A percentile compares a stretch with the other conserved stretches of the same genome.
phyloP scores from a whole-genome alignment of 2,888 invertebrate genomes.

The Agrotis puta region DNA sequence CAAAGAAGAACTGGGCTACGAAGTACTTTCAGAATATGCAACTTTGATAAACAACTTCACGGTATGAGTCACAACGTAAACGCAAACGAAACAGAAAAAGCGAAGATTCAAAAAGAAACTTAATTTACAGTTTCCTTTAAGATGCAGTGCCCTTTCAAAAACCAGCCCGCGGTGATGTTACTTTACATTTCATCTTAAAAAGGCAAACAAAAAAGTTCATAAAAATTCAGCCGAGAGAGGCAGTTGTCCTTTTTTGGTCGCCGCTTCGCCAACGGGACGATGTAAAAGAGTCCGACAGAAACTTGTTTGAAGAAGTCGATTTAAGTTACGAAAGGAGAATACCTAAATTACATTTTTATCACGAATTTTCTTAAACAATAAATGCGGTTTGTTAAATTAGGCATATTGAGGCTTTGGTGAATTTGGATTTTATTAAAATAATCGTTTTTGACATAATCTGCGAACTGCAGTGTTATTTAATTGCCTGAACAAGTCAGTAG shows the following conservation, averaged over 20 bases:
- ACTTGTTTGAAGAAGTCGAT: slow-evolving; percentile 87
- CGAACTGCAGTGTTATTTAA: neutral
- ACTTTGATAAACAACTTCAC: slow-evolving; percentile 16
- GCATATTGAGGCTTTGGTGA: slow-evolving; percentile 3
- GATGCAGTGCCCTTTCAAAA: slow-evolving; percentile 77
- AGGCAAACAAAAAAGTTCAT: slow-evolving; percentile 85
- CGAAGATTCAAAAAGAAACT: slow-evolving; percentile 70
- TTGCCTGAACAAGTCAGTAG: neutral
- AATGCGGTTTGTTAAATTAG: slow-evolving; percentile 48
- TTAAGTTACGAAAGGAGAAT: slow-evolving; percentile 84
- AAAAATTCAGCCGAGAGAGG: slow-evolving; percentile 82
- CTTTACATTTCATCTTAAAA: slow-evolving; percentile 81
- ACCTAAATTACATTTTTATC: slow-evolving; percentile 71
- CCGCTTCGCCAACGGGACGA: slow-evolving; percentile 72
- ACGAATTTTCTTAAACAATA: slow-evolving; percentile 60
- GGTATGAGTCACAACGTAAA: slow-evolving; percentile 56
- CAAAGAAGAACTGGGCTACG: neutral
- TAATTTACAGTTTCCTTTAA: slow-evolving; percentile 77
- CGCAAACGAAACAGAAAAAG: slow-evolving; percentile 61
- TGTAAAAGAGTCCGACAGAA: slow-evolving; percentile 80
- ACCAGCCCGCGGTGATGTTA: slow-evolving; percentile 75
- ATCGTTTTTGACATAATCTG: neutral
- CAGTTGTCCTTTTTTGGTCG: slow-evolving; percentile 83
- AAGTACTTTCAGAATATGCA: slow-evolving; percentile 11
- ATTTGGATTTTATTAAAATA: no score